Evolutionary conservation across 35 echinoderm and acorn worm species (phyloP).

Genomic region (Diadema setosum): DNA sequence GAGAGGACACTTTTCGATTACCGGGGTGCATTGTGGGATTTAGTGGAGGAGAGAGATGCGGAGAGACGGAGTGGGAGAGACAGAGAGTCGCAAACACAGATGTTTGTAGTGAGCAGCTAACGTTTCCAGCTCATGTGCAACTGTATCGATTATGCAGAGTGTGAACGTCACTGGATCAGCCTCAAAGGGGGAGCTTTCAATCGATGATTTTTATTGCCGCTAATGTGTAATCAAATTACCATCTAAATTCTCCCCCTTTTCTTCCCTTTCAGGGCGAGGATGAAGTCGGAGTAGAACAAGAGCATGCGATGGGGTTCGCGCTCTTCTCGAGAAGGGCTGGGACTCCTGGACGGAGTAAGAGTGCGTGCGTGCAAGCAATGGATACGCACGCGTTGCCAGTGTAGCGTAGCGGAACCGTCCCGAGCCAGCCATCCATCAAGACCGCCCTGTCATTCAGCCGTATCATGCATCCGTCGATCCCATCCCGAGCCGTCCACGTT

Average conservation of each 20-base stretch:
- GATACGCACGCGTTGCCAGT: constrained; percentile 19
- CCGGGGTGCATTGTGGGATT: not conserved
- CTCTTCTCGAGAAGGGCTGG: not conserved
- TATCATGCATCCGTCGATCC: constrained; percentile 8
- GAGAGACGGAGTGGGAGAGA: not conserved
- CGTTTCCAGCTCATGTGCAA: constrained; percentile 27
- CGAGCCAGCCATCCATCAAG: constrained; percentile 23
- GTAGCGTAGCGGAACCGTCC: constrained; percentile 22
- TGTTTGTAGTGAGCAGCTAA: constrained; percentile 10
- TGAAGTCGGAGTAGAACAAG: not conserved
- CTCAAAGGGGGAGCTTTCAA: not conserved
- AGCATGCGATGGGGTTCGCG: not conserved
- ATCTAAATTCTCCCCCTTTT: constrained; percentile 3
- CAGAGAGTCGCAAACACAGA: not conserved
- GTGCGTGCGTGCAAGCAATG: constrained; percentile 19
- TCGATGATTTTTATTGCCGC: constrained; percentile 22
- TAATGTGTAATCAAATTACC: constrained; percentile 25
- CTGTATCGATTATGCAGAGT: constrained; percentile 14
- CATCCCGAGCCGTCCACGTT: not conserved
- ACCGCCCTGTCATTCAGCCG: not conserved
- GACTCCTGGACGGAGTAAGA: not conserved
- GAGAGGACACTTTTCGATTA: not conserved
- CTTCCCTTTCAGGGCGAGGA: not conserved
- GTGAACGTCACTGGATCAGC: constrained; percentile 23
- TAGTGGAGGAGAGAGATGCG: not conserved